A percentile compares a stretch with the other conserved stretches of the same genome.
Conservation (phyloP, 2,888 invertebrate species). For the Clanis bilineata region DNA sequence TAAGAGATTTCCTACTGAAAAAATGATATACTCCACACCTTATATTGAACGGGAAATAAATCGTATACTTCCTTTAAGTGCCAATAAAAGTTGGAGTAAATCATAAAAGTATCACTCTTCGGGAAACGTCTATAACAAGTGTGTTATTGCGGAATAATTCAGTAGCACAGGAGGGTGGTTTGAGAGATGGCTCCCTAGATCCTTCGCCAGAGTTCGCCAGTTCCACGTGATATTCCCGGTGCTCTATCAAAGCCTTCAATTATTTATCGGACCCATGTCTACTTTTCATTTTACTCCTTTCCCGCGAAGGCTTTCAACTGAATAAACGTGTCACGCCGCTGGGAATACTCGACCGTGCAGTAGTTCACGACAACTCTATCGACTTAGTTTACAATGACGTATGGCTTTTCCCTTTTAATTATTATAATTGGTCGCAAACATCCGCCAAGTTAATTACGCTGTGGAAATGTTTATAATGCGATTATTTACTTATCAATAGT, state of each 20-base stretch:
- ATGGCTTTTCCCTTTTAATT: conserved; percentile 51
- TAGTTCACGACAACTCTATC: conserved; percentile 54
- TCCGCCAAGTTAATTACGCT: neutral
- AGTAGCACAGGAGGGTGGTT: conserved; percentile 71
- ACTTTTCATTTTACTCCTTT: conserved; percentile 81
- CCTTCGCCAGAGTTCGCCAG: conserved; percentile 44
- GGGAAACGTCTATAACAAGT: conserved; percentile 81
- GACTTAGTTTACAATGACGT: conserved; percentile 57
- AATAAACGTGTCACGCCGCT: conserved; percentile 71
- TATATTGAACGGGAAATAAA: conserved; percentile 80
- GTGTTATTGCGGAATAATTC: conserved; percentile 82
- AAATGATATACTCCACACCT: conserved; percentile 78
- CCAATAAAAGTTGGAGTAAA: conserved; percentile 82
- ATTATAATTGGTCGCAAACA: conserved; percentile 23
- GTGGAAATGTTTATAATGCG: neutral
- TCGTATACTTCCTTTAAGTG: conserved; percentile 81
- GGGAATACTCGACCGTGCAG: conserved; percentile 61
- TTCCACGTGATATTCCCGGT: conserved; percentile 72
- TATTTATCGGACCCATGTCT: conserved; percentile 82
- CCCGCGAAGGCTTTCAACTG: conserved; percentile 64
- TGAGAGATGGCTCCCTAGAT: conserved; percentile 79
- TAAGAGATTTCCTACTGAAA: conserved; percentile 62
- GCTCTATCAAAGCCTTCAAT: conserved; percentile 80
- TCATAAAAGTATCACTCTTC: conserved; percentile 81
- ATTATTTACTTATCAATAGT: neutral